A percentile compares a stretch with the other conserved stretches of the same genome.
Conservation (phyloP, 2,797 vertebrate species). For the Notamacropus eugenii region DNA sequence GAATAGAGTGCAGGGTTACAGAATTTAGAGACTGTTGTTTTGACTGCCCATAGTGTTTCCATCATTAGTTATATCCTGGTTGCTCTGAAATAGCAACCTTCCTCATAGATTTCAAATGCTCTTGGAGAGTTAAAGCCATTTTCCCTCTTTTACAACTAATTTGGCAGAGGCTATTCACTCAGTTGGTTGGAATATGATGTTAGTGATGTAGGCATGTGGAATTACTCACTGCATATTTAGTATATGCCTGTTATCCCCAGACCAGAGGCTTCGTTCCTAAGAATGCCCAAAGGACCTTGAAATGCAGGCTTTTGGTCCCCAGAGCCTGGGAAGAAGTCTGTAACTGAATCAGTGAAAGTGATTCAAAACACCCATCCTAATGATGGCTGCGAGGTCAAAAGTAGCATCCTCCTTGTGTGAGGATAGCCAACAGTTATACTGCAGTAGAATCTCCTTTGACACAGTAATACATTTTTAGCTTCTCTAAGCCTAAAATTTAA, state of each 20-base stretch:
- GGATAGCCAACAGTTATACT: not conserved
- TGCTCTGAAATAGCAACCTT: not conserved
- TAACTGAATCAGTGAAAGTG: not conserved
- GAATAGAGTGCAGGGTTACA: not conserved
- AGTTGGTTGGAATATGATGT: slow-evolving; percentile 10
- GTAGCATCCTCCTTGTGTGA: not conserved
- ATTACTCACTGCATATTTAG: not conserved
- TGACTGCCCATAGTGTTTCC: slow-evolving; percentile 20
- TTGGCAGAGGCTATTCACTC: not conserved
- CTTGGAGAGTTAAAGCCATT: not conserved
- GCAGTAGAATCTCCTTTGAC: not conserved
- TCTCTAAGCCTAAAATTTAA: not conserved
- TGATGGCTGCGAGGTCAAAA: not conserved
- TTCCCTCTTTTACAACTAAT: slow-evolving; percentile 24
- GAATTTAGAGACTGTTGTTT: not conserved
- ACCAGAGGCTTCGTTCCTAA: not conserved
- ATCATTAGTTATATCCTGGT: not conserved
- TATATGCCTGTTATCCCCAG: not conserved
- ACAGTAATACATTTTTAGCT: not conserved
- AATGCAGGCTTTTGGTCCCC: not conserved
- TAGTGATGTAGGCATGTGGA: not conserved
- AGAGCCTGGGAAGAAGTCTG: not conserved
- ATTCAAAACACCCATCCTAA: not conserved
- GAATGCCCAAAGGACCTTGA: not conserved
- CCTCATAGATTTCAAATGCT: not conserved